Conservation (phyloP, 2,113 vertebrate genomes). For the Cebidichthys violaceus region DNA sequence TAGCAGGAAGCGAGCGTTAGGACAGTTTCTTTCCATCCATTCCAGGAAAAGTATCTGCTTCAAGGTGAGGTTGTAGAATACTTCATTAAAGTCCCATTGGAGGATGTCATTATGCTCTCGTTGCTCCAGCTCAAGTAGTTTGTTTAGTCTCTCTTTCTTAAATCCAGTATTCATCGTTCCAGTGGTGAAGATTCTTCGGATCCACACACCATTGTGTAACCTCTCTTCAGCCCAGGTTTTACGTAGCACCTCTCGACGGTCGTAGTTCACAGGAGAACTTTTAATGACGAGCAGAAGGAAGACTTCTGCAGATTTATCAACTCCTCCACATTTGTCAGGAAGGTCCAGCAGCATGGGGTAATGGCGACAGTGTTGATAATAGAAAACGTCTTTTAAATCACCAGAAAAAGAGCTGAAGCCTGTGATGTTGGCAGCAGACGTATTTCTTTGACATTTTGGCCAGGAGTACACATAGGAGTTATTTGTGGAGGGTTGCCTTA, state of each 20-base stretch:
- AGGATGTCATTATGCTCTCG: conserved; percentile 81
- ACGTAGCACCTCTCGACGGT: conserved; percentile 86
- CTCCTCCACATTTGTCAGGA: conserved; percentile 77
- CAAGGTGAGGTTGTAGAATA: conserved; percentile 92
- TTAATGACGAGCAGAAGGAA: conserved; percentile 91
- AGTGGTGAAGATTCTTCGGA: conserved; percentile 85
- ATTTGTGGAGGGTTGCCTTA: background rate
- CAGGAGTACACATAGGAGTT: background rate
- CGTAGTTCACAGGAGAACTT: conserved; percentile 85
- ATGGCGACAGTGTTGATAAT: conserved; percentile 84
- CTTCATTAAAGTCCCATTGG: conserved; percentile 90
- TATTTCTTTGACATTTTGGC: conserved; percentile 71
- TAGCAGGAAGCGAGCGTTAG: conserved; percentile 82
- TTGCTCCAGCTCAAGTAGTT: conserved; percentile 85
- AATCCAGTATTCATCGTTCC: conserved; percentile 48
- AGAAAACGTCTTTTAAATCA: conserved; percentile 83
- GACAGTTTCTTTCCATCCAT: conserved; percentile 85
- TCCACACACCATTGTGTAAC: conserved; percentile 53
- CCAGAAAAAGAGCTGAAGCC: conserved; percentile 79
- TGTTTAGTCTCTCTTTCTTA: conserved; percentile 78
- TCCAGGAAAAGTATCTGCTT: conserved; percentile 90
- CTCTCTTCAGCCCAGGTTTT: conserved; percentile 90
- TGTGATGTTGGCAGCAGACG: conserved; percentile 38
- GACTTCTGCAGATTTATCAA: conserved; percentile 64
- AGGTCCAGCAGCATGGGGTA: conserved; percentile 83